Percentiles rank a stretch among this genome's conserved stretches.
These are phyloP conservation scores for Kryptolebias marmoratus DNA, from an alignment of 2,113 vertebrate species.

Conservation along the genomic window DNA sequence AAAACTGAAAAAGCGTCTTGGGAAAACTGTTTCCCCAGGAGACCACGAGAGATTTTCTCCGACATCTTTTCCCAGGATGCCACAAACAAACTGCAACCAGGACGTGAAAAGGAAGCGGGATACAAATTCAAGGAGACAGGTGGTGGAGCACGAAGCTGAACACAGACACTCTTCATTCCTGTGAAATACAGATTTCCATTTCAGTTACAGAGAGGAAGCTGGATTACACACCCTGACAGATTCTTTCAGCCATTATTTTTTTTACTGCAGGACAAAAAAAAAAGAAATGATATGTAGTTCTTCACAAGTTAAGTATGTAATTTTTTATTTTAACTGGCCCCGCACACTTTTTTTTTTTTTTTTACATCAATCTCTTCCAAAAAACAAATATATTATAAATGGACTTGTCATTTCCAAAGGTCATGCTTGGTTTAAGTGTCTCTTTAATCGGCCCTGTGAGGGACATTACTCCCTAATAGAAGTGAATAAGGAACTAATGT, in stretches of 20 bases:
- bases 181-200: no score
- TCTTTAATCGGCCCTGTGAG: slow-evolving; percentile 54
- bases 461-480: slow-evolving; percentile 51
- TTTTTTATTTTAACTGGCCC: no score
- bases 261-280: no score
- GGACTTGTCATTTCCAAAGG: slow-evolving; percentile 38
- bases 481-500: slow-evolving; percentile 58
- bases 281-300: no score
- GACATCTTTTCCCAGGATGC: neutral
- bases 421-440: slow-evolving; percentile 51
- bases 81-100: neutral
- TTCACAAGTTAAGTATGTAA: no score
- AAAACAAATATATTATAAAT: slow-evolving; percentile 44
- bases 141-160: neutral
- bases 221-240: no score
- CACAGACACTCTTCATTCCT: neutral
- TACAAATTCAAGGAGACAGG: slow-evolving; percentile 10
- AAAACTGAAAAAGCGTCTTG: slow-evolving; percentile 8
- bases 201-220: no score
- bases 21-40: slow-evolving; percentile 8
- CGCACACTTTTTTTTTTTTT: neutral
- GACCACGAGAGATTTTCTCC: slow-evolving; percentile 6
- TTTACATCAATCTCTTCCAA: slow-evolving; percentile 24
- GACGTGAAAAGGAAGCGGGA: slow-evolving; percentile 15
- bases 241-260: no score